Conservation (phyloP, 2,113 vertebrate genomes). For the Empidonax traillii region DNA sequence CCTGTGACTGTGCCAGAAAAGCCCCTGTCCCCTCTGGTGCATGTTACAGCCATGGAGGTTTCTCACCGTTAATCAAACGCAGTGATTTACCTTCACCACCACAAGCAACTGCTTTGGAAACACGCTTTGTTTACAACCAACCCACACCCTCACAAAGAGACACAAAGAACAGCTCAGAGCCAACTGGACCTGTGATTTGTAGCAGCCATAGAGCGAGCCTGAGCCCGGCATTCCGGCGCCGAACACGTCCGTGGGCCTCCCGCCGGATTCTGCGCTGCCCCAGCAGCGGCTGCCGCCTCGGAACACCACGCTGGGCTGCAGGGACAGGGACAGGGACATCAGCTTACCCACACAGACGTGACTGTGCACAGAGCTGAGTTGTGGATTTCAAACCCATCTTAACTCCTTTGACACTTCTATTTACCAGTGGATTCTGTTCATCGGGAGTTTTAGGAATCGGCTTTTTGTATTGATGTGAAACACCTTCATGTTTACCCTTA, state of each 20-base stretch:
- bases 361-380: neutral
- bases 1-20: no score
- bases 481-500: neutral
- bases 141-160: neutral
- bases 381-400: neutral
- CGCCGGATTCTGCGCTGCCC: conserved; percentile 28
- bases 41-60: fast-evolving
- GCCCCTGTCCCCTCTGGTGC: neutral
- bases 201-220: conserved; percentile 64
- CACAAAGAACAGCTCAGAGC: neutral
- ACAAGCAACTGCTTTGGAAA: neutral
- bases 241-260: conserved; percentile 62
- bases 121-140: neutral
- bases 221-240: conserved; percentile 51
- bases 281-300: conserved; percentile 56
- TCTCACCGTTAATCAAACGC: neutral
- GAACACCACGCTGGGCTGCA: conserved; percentile 61
- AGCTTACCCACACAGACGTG: neutral
- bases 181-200: conserved; percentile 69
- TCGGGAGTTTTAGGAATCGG: neutral
- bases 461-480: neutral
- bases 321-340: neutral
- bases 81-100: neutral
- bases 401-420: neutral
- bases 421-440: neutral